These are phyloP conservation scores for Euwallacea fornicatus DNA, from an alignment of 1,140 invertebrate genomes.

Conservation along the genomic window DNA sequence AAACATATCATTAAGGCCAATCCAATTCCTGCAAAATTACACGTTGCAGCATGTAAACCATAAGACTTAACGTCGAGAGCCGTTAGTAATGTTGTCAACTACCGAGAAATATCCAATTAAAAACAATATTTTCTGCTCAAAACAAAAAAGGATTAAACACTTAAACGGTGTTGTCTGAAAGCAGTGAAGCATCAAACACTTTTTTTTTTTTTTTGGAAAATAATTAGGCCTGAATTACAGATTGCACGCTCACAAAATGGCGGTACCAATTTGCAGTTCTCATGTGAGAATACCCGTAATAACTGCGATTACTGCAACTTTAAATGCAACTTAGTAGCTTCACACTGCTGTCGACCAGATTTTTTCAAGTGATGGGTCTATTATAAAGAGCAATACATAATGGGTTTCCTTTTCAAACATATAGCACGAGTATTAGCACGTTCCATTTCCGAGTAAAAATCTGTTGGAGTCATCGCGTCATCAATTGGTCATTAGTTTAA, in stretches of 20 bases:
- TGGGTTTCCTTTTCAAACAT: not conserved
- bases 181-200: conserved; percentile 21
- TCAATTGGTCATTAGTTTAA: conserved; percentile 6
- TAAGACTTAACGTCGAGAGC: not conserved
- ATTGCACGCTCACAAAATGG: conserved; percentile 22
- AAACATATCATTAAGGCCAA: too few species aligned
- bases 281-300: not conserved
- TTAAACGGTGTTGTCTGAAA: conserved; percentile 19
- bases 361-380: not conserved
- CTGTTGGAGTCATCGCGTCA: not conserved
- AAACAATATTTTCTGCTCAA: not conserved
- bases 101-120: not conserved
- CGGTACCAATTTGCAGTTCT: conserved; percentile 9
- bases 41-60: not conserved
- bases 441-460: too few species aligned
- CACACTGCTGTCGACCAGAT: not conserved
- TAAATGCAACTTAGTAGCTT: not conserved
- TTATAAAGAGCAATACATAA: not conserved
- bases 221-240: conserved; percentile 26
- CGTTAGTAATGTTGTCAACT: conserved; percentile 10
- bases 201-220: conserved; percentile 3
- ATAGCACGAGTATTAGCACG: not conserved
- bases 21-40: not conserved
- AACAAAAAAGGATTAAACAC: conserved; percentile 11
- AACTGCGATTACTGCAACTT: not conserved